A percentile compares a stretch with the other conserved stretches of the same genome.
These are phyloP conservation scores for Epinephelus malabaricus DNA, from an alignment of 2,797 vertebrate species.

Conservation along the genomic window DNA sequence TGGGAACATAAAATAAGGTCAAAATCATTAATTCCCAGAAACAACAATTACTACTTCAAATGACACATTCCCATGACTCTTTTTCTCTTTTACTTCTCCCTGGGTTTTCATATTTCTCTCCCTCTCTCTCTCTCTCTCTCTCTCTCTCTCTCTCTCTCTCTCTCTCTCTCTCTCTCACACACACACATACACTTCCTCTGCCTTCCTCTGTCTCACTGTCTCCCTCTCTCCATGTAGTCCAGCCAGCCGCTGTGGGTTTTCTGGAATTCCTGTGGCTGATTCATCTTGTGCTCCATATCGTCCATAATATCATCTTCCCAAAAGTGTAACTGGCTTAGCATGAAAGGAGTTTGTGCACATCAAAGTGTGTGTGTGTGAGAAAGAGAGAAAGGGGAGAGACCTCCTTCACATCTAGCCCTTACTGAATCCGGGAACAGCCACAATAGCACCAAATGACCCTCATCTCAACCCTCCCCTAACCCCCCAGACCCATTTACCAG, in stretches of 20 bases:
- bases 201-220: conserved; percentile 20
- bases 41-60: conserved; percentile 26
- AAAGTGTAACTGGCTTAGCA: conserved; percentile 81
- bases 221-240: conserved; percentile 50
- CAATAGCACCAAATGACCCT: conserved; percentile 75
- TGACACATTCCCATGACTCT: conserved; percentile 57
- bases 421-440: conserved; percentile 66
- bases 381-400: conserved; percentile 3
- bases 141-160: conserved; percentile 12
- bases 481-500: conserved; percentile 47
- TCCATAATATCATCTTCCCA: conserved; percentile 78
- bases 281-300: conserved; percentile 73
- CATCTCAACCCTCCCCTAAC: conserved; percentile 40
- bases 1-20: conserved; percentile 25
- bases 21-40: conserved; percentile 32
- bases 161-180: conserved; percentile 9
- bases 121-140: conserved; percentile 20
- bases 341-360: conserved; percentile 69
- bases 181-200: conserved; percentile 30
- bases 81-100: conserved; percentile 46
- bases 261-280: conserved; percentile 79
- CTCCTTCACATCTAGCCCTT: conserved; percentile 62
- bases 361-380: conserved; percentile 2
- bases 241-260: conserved; percentile 69
- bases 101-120: conserved; percentile 31